Base-by-base conservation (phyloP, 1,140 invertebrate genomes). In the Cecropterus lyciades region DNA sequence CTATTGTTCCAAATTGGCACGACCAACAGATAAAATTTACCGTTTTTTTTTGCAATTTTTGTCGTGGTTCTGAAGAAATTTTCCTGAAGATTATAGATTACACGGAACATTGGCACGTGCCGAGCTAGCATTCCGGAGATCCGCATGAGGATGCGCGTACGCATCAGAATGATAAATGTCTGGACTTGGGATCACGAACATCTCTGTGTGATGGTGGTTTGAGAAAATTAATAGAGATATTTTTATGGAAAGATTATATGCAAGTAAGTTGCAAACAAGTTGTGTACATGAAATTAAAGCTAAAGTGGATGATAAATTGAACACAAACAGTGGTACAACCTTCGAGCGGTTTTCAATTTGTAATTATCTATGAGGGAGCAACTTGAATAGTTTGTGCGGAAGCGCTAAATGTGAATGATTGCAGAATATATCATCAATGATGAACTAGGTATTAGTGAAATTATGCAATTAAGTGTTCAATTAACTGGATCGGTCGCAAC, bases 401-500 rank as follows among this genome's bases (percentile, higher is more conserved):
- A 48, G 46, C 46, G 17, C 1, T 11, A 48, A 33, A 48, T 48
- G 24, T 51, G 27, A 27, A 51, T 27, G 27, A 20, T 51, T n/a
- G 11, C 15, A 17, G 37, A 15, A 40, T 7, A 13, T 59, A 24
- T 17, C 13, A 59, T 37, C 27, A 59, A 17, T 10, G 24, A 17
- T 27, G 27, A 59, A 48, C 43, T 33, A 17, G 14, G 14, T n/a
- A 48, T 46, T 46, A 48, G 56, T 48, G 24, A 33, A 16, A 48
- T 59, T 59, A 59, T 59, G 14, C 56, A 59, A 48, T 59, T 48
- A 59, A 27, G 14, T 57, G 55, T 30, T 57, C 55, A 57, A 46
- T 57, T 57, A 57, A 57, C 20, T 27, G 55, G 42, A 57, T 57
- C 42, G 40, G 42, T 46, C 42, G 20, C 42, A 30, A 57, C 55